These are phyloP conservation scores for Danaus chrysippus DNA, from an alignment of 2,888 invertebrate genomes.

Conservation along the genomic window DNA sequence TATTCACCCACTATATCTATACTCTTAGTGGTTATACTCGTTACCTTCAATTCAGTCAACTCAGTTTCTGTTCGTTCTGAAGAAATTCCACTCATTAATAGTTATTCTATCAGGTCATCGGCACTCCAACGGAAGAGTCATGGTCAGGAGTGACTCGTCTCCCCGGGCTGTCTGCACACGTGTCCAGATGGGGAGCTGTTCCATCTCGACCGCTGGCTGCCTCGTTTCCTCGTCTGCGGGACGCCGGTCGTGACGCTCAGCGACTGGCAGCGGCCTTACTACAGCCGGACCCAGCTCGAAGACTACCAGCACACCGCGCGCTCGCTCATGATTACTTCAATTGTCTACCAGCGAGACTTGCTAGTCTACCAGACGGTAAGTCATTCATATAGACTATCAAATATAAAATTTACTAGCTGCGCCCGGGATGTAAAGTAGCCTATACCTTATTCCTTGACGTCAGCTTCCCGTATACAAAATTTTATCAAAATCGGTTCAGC, in stretches of 20 bases:
- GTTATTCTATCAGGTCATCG: constrained; percentile 83
- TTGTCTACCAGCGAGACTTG: constrained; percentile 91
- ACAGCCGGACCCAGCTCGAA: constrained; percentile 90
- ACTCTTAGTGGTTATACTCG: too few relatives aligned
- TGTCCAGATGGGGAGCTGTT: constrained; percentile 80
- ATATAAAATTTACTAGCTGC: too few relatives aligned
- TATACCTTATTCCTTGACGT: too few relatives aligned
- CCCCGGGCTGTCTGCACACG: constrained; percentile 90
- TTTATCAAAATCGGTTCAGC: too few relatives aligned
- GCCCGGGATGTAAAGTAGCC: too few relatives aligned
- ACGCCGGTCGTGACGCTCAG: constrained; percentile 92
- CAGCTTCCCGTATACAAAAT: too few relatives aligned
- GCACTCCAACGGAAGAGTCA: constrained; percentile 95
- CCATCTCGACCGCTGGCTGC: constrained; percentile 88
- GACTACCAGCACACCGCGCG: constrained; percentile 93
- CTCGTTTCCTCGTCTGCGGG: constrained; percentile 93
- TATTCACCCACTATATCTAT: too few relatives aligned
- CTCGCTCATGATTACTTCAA: constrained; percentile 94
- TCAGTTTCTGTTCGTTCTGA: too few relatives aligned
- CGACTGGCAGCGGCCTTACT: constrained; percentile 91
- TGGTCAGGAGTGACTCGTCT: constrained; percentile 95
- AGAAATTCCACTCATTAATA: not conserved
- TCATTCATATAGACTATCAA: constrained; percentile 1
- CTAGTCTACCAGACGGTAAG: constrained; percentile 95
- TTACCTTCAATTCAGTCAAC: too few relatives aligned